Percentiles rank a stretch among this genome's conserved stretches.
Evolutionary conservation across 2,888 invertebrate genomes (phyloP).

Genomic region (Theretra japonica): DNA sequence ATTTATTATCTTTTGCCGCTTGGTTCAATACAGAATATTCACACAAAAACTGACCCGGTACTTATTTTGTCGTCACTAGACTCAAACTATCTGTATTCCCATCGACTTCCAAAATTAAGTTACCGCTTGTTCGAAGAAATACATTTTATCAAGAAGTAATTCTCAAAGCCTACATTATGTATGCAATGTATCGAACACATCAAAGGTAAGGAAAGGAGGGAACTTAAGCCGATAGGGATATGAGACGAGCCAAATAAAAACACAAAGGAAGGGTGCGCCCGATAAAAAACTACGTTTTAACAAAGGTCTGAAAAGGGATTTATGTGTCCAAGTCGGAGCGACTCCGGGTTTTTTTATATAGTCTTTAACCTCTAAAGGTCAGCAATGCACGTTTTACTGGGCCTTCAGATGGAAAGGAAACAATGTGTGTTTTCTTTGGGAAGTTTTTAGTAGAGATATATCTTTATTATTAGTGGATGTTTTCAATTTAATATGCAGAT

Average conservation of each 20-base stretch:
- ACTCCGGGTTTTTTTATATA: constrained; percentile 17
- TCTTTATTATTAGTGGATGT: background rate
- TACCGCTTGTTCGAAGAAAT: background rate
- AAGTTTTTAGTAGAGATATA: background rate
- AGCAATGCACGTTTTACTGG: background rate
- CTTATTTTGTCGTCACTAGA: no score
- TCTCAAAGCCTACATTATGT: constrained; percentile 3
- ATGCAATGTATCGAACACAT: constrained; percentile 29
- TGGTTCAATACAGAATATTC: no score
- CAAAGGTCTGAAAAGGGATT: constrained; percentile 43
- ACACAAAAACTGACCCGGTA: no score
- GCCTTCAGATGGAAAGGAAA: background rate
- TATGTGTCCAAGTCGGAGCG: constrained; percentile 44
- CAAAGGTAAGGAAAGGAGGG: constrained; percentile 30
- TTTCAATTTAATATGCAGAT: background rate
- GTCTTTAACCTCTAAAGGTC: constrained; percentile 21
- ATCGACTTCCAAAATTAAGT: no score
- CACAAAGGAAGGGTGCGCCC: constrained; percentile 34
- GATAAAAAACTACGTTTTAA: constrained; percentile 37
- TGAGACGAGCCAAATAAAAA: constrained; percentile 34
- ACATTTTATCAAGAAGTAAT: background rate
- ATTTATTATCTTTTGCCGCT: no score
- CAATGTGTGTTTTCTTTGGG: background rate
- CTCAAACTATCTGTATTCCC: no score
- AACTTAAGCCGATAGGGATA: constrained; percentile 33